These are phyloP conservation scores for Drosophila peninsularis DNA, from an alignment of 2,888 invertebrate species.

Conservation along the genomic window DNA sequence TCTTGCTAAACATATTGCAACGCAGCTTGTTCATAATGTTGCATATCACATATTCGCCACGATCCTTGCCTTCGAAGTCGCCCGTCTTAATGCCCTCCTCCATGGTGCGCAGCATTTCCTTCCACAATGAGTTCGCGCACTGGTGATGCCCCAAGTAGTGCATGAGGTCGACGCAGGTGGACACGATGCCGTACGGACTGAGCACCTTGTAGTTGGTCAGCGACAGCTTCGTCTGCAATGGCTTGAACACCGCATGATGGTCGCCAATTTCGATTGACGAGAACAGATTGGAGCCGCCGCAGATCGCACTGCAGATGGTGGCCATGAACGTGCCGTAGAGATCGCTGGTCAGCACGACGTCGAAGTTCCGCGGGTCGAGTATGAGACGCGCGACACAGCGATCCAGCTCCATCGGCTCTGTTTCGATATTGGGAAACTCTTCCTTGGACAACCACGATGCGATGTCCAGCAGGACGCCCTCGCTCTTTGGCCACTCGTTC, in stretches of 20 bases:
- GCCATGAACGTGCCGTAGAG: slow-evolving; percentile 76
- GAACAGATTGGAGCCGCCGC: slow-evolving; percentile 78
- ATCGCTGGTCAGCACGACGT: slow-evolving; percentile 73
- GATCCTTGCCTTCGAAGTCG: slow-evolving; percentile 69
- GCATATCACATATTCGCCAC: slow-evolving; percentile 67
- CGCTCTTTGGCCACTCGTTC: slow-evolving; percentile 69
- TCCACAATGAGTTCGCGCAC: slow-evolving; percentile 57
- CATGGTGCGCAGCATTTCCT: slow-evolving; percentile 67
- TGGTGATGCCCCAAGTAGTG: slow-evolving; percentile 54
- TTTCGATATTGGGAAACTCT: slow-evolving; percentile 43
- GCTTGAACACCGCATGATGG: slow-evolving; percentile 78
- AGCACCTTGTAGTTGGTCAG: slow-evolving; percentile 61
- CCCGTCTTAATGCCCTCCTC: slow-evolving; percentile 58
- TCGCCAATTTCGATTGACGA: slow-evolving; percentile 71
- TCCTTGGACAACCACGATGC: slow-evolving; percentile 50
- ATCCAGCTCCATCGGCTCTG: slow-evolving; percentile 66
- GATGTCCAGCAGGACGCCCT: slow-evolving; percentile 59
- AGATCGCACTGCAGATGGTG: slow-evolving; percentile 69
- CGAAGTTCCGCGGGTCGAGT: slow-evolving; percentile 64
- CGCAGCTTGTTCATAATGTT: slow-evolving; percentile 62
- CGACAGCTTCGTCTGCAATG: slow-evolving; percentile 77
- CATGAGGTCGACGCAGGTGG: slow-evolving; percentile 66
- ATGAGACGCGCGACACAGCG: slow-evolving; percentile 55
- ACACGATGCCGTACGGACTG: slow-evolving; percentile 75
- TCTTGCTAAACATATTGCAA: slow-evolving; percentile 44